Evolutionary conservation across 37 sponge, comb jelly and placozoan species (phyloP), one percentile per base, ranked within the genome.

Genomic region (Spongilla lacustris): DNA sequence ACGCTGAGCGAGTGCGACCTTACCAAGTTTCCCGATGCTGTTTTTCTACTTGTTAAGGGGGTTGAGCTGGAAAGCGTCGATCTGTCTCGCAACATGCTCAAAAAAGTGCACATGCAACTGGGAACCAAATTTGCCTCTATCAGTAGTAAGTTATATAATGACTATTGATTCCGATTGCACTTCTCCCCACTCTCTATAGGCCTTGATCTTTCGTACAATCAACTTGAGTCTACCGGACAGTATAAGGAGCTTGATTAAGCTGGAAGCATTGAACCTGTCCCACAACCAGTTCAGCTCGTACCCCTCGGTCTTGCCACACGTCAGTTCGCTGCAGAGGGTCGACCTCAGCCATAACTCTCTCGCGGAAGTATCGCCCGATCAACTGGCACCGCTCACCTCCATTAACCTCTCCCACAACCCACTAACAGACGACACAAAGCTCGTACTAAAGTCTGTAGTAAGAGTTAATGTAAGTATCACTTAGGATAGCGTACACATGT

Each of bases 21-120:
- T 48, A 86, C 74, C 3, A 81, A 88, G 67, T 68, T 93, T 36
- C 93, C 93, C 2, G 90, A 93, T 17, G 90, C 93, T 35, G 83
- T 93, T 35, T 93, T 88, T 81, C 84, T 93, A 70, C 72, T 93
- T 1, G 29, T 93, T 80, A 89, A 83, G 35, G 88, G 78, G 0
- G 71, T 86, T 6, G 75, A 86, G 33, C 69, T 95, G 38, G 22
- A 82, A 73, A 76, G 58, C 69, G 81, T 91, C 30, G 67, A 71
- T 71, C 75, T 91, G 71, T 77, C 91, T 29, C 71, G 86, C 36
- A 95, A 95, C 66, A 78, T 81, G 67, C 58, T 95, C 11, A 83
- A 81, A 25, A 82, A 75, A 30, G 36, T 95, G 1, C 83, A 89
- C 50, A 36, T 79, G 9, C 89, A 91, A 66, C 70, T 91, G 38